Evolutionary conservation across 2,113 vertebrate species (phyloP).

Genomic region (Himantopus leucocephalus): DNA sequence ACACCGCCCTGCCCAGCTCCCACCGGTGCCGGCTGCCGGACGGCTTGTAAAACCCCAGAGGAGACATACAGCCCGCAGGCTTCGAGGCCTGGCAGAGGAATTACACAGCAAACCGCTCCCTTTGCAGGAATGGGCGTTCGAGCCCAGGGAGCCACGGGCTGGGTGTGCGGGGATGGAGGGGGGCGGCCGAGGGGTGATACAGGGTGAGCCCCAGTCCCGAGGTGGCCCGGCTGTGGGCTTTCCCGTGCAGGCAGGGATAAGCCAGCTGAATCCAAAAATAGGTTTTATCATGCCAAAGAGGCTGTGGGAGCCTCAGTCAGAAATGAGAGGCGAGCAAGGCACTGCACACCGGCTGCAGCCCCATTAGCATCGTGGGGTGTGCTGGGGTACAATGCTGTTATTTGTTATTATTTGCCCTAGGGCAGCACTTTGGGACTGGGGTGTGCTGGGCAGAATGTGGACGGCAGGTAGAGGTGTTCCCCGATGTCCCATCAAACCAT

Average conservation of each 20-base stretch:
- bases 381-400: background rate
- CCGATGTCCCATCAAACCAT: background rate
- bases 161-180: background rate
- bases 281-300: background rate
- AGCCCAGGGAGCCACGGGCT: background rate
- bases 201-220: background rate
- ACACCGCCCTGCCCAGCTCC: background rate
- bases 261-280: background rate
- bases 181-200: accelerated
- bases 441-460: background rate
- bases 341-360: accelerated
- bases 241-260: background rate
- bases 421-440: background rate
- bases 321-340: background rate
- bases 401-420: background rate
- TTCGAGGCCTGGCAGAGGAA: background rate
- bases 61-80: background rate
- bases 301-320: background rate
- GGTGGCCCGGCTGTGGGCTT: background rate
- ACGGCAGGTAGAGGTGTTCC: background rate
- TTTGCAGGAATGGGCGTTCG: background rate
- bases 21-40: background rate
- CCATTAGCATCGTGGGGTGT: no score
- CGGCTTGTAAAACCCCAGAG: background rate
- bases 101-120: background rate